Base-by-base conservation (phyloP, 2,113 vertebrate species). In the Gambusia holbrooki region DNA sequence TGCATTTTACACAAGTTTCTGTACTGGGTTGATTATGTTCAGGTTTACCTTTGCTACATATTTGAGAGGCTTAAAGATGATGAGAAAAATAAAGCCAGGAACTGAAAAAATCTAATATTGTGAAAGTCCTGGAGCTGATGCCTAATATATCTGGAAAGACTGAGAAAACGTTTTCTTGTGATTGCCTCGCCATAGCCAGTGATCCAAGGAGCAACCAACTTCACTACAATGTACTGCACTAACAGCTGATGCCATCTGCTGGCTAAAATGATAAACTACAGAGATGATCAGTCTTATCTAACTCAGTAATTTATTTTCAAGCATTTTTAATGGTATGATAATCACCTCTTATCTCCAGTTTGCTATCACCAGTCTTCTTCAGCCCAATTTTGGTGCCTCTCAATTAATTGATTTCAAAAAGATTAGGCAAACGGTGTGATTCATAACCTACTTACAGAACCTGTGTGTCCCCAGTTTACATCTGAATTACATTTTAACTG, bases 191-290 rank as follows among this genome's bases (percentile, higher is more conserved):
- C 28, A 4, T 3, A 28, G 42, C 40, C n/a, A 29, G 69, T 83
- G 80, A 79, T 40, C 12, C 10, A 19, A 19, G 35, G 64, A 72
- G 64, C 42, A 37, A 40, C 37, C 61, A 73, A 27, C 45, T 80
- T 67, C 72, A 61, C 71, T 65, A 60, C 66, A 62, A 35, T 13
- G 45, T 72, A 40, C 86, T 87, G 76, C 71, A 76, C 81, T 87
- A 87, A 82, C 89, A 85, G 79, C 83, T 93, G 77, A 84, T 83
- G 89, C 92, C 93, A 94, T 93, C 94, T 95, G 85, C 89, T 93
- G 94, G 93, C 19, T 1, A 58, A 80, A 83, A 25, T 0, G 1
- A 10, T 12, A 30, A 87, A 91, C 87, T 92, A 70, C 92, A 89
- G 22, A 14, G 27, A 45, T 42, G 32, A 72, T 69, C 22, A 19